Evolutionary conservation across 2,888 invertebrate species (phyloP).

Genomic region (Pilophorus perplexus): DNA sequence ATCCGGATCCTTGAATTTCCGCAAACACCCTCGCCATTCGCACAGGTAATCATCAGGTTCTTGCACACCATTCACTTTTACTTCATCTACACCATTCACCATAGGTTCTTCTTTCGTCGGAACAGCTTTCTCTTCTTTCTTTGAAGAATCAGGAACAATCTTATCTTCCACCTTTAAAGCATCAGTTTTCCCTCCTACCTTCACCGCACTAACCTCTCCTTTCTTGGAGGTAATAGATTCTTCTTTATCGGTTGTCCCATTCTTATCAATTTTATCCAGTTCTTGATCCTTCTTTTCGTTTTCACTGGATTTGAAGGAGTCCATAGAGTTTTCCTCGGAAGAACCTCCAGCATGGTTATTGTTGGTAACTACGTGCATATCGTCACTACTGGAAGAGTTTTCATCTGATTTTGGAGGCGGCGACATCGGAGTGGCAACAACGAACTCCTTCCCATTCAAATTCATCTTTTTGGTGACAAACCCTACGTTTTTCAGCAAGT

Average conservation of each 20-base stretch:
- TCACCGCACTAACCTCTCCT: background rate
- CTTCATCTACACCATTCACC: slow-evolving; percentile 26
- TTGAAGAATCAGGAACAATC: no score
- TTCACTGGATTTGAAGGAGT: slow-evolving; percentile 11
- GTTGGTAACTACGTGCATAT: slow-evolving; percentile 31
- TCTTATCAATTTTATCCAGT: background rate
- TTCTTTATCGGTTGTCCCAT: background rate
- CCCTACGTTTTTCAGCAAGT: slow-evolving; percentile 10
- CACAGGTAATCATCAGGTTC: slow-evolving; percentile 32
- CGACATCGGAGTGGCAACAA: slow-evolving; percentile 28
- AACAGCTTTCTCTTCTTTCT: background rate
- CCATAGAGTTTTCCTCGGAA: slow-evolving; percentile 19
- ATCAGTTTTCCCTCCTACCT: background rate
- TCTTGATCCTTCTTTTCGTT: slow-evolving; percentile 1
- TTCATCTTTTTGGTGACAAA: slow-evolving; percentile 26
- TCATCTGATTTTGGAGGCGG: slow-evolving; percentile 4
- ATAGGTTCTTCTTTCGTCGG: background rate
- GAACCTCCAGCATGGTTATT: slow-evolving; percentile 15
- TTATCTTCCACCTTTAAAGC: no score
- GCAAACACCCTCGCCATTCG: slow-evolving; percentile 38
- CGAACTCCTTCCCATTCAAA: slow-evolving; percentile 31
- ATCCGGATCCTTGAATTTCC: slow-evolving; percentile 24
- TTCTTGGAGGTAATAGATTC: background rate
- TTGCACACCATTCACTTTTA: slow-evolving; percentile 27
- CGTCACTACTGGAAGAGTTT: slow-evolving; percentile 24